Conservation (phyloP, 2,113 vertebrate species). For the Oplegnathus fasciatus region DNA sequence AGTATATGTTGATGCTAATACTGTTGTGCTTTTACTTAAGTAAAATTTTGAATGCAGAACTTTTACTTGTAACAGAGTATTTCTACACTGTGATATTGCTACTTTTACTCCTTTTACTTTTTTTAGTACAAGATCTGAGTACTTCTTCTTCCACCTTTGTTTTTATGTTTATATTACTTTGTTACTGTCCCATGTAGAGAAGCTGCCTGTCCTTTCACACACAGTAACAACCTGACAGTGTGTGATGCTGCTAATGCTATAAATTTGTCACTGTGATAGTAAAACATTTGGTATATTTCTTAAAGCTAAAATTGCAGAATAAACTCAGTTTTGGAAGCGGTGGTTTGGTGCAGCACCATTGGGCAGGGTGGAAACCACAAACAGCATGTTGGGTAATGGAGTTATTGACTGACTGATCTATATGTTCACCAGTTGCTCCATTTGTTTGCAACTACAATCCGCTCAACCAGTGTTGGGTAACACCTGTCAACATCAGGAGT, state of each 20-base stretch:
- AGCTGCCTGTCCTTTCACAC: not conserved
- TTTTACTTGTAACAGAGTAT: too few species aligned
- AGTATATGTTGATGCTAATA: too few species aligned
- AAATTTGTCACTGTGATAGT: not conserved
- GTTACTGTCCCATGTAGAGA: not conserved
- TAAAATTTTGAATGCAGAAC: too few species aligned
- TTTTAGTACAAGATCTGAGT: too few species aligned
- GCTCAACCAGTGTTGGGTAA: not conserved
- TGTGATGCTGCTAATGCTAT: not conserved
- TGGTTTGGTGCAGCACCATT: not conserved
- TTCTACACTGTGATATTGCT: too few species aligned
- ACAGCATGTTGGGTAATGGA: too few species aligned
- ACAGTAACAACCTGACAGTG: not conserved
- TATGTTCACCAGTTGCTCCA: not conserved
- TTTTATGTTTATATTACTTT: not conserved
- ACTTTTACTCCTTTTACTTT: too few species aligned
- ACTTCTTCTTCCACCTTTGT: too few species aligned
- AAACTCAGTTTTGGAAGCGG: not conserved
- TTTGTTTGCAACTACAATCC: conserved; percentile 4
- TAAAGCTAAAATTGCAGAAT: too few species aligned
- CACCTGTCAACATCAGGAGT: not conserved
- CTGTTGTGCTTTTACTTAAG: too few species aligned
- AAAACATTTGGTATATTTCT: not conserved
- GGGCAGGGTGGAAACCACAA: not conserved
- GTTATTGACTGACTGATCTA: not conserved